phyloP scores from a whole-genome alignment of 1,140 invertebrate species.

The Procambarus virginalis region DNA sequence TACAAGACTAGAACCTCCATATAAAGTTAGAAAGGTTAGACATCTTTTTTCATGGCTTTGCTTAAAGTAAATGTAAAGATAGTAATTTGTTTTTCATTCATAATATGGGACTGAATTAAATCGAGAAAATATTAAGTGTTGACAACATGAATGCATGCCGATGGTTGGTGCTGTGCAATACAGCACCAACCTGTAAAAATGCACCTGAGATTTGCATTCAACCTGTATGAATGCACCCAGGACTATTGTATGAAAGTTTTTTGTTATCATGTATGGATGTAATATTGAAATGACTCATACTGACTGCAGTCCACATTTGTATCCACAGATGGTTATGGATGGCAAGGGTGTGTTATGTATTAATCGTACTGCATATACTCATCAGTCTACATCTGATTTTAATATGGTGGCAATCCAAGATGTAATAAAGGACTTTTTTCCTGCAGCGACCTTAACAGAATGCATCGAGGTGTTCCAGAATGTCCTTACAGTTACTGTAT shows the following conservation, averaged over 20 bases:
- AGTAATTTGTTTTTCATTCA: too few species aligned
- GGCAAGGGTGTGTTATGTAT: conserved; percentile 68
- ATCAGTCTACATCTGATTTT: conserved; percentile 47
- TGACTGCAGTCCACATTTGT: not conserved
- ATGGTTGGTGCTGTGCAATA: too few species aligned
- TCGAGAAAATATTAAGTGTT: too few species aligned
- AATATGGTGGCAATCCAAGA: conserved; percentile 70
- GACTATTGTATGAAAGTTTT: too few species aligned
- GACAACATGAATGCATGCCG: too few species aligned
- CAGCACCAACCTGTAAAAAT: too few species aligned
- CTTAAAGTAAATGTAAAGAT: too few species aligned
- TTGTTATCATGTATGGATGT: too few species aligned
- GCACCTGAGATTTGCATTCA: too few species aligned
- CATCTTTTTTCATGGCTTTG: too few species aligned
- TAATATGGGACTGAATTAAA: too few species aligned
- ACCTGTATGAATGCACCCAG: too few species aligned
- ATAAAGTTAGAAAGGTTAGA: conserved; percentile 68
- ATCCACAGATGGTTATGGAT: conserved; percentile 66
- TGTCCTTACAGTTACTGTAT: conserved; percentile 69
- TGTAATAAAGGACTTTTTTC: conserved; percentile 70
- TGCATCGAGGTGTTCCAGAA: conserved; percentile 70
- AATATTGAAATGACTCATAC: not conserved
- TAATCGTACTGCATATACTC: conserved; percentile 66
- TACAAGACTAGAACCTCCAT: conserved; percentile 66
- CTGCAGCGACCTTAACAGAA: conserved; percentile 61